Evolutionary conservation across 2,888 invertebrate genomes (phyloP), one percentile per base, ranked within the genome.

Genomic region (Stenolophus ochropezus): DNA sequence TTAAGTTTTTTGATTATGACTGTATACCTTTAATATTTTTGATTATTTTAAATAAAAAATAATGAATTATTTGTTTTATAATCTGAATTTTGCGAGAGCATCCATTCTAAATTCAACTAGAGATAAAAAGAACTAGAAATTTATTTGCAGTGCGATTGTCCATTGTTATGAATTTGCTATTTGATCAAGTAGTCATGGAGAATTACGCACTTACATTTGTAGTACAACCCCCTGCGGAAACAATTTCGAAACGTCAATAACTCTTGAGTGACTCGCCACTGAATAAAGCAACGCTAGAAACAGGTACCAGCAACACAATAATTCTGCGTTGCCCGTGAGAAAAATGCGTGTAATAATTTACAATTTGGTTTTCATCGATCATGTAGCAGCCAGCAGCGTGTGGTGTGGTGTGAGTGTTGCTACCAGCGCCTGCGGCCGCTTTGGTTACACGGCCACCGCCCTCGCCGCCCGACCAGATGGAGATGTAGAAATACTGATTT

Each of bases 321-420:
- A 69, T 69, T 69, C 18, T 33, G n/a, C n/a, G n/a, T n/a, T n/a
- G 27, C 14, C 65, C 14, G 14, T 14, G 42, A 33, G 42, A 69
- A 69, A 69, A 69, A 69, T 33, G 65, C 65, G 27, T 69, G 65
- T 69, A 69, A 69, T 69, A 78, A 61, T 78, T 78, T 65, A 78
- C 21, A 78, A 78, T 78, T 78, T 78, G 65, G 78, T 65, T 78
- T 78, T 78, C 78, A 78, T 78, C 78, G 78, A 78, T 78, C 78
- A 65, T 42, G 33, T 69, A 69, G 20, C 65, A 11, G 33, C 27
- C 18, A 18, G 16, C 16, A 33, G 33, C 6, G 33, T 42, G 33
- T 42, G 33, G 33, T 42, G 61, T 61, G 11, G 56, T 20, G 56
- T 18, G 20, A 20, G 56, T 25, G 25, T 21, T 21, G 61, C 61